Evolutionary conservation across 2,888 invertebrate genomes (phyloP), one percentile per base, ranked within the genome.

Genomic region (Sphaeridia pumilis): DNA sequence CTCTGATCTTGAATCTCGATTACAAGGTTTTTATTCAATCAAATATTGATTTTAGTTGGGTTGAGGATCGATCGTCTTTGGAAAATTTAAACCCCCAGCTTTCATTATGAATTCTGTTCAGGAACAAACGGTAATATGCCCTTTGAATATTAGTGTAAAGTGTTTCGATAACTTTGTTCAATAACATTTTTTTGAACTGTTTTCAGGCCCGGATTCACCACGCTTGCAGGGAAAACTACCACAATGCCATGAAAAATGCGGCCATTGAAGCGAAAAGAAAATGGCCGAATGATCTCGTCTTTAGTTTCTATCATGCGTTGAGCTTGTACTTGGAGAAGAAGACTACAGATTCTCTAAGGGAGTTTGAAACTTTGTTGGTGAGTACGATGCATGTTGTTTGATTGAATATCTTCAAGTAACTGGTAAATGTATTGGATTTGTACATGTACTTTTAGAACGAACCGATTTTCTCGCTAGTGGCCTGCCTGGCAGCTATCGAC

Each of bases 221-320:
- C 75, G 82, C 83, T 73, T 84, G 86, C 66, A 76, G 87, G 50
- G 82, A 84, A 68, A 82, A 80, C 68, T 83, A 80, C 67, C 90
- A 82, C 72, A 82, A 83, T 62, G 80, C 80, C 60, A 87, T 86
- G 78, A 79, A 85, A 66, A 77, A 76, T 59, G 74, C 78, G 51
- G 78, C 84, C 1, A 76, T 80, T 59, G 82, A 85, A 67, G 86
- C 82, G 3, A 71, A 81, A 17, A 75, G 78, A 53, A 79, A 80
- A 63, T 82, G 77, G 70, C 78, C 79, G 10, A 78, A 79, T 50
- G 79, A 80, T 62, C 72, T 78, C 27, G 76, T 79, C 17, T 81
- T 87, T 65, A 76, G 80, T 64, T 79, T 88, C 60, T 84, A 84
- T 63, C 75, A 81, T 70, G 82, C 85, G 20, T 65, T 89, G 54